Conservation (phyloP, 2,888 invertebrate genomes). For the Spodoptera littoralis region DNA sequence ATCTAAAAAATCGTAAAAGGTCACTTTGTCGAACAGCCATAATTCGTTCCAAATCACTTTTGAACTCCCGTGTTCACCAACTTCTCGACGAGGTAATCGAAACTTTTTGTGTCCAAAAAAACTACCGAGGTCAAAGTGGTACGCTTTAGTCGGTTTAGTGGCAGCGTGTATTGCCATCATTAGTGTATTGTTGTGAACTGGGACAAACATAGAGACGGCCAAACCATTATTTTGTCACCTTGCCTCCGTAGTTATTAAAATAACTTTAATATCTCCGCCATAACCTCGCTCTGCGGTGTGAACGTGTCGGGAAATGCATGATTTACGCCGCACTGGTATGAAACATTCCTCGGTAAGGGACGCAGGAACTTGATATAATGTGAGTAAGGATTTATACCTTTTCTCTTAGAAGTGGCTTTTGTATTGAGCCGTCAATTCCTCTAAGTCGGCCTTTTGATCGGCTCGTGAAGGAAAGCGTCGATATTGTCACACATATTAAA, state of each 20-base stretch:
- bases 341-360: slow-evolving; percentile 23
- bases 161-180: slow-evolving; percentile 37
- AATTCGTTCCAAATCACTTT: slow-evolving; percentile 45
- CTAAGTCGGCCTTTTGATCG: slow-evolving; percentile 26
- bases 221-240: slow-evolving; percentile 56
- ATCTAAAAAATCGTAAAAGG: slow-evolving; percentile 33
- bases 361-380: slow-evolving; percentile 18
- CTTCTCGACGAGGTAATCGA: slow-evolving; percentile 23
- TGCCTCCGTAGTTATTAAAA: slow-evolving; percentile 53
- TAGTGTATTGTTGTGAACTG: slow-evolving; percentile 54
- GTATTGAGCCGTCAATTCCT: slow-evolving; percentile 18
- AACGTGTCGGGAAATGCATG: slow-evolving; percentile 55
- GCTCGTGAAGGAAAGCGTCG: slow-evolving; percentile 5
- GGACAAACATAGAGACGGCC: slow-evolving; percentile 25
- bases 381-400: slow-evolving; percentile 39
- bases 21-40: slow-evolving; percentile 27
- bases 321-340: slow-evolving; percentile 47
- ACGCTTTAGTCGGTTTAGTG: slow-evolving; percentile 25
- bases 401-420: slow-evolving; percentile 28
- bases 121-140: slow-evolving; percentile 20
- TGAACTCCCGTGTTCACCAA: slow-evolving; percentile 27
- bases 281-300: slow-evolving; percentile 63
- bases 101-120: slow-evolving; percentile 31
- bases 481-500: slow-evolving; percentile 3
- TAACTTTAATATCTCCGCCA: slow-evolving; percentile 53